A percentile compares a stretch with the other conserved stretches of the same genome.
Evolutionary conservation across 2,888 invertebrate species (phyloP).

Genomic region (Meteorus cinctellus): DNA sequence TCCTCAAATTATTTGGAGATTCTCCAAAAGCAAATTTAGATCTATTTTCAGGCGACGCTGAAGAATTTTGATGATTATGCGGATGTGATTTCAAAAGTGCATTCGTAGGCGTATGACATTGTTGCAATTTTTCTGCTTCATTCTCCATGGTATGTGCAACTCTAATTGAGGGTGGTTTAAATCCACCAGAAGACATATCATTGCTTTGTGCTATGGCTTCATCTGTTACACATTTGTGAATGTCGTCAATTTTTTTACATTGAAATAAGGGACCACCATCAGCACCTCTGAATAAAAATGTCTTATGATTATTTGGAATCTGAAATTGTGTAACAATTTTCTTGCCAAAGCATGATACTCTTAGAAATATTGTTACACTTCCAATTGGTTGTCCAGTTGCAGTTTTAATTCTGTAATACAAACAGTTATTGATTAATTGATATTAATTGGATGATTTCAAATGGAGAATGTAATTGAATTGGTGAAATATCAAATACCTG

Average conservation of each 20-base stretch:
- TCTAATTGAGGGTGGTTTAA: too few species aligned
- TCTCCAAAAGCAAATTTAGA: background rate
- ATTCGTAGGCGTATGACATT: background rate
- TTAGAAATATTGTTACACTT: slow-evolving; percentile 77
- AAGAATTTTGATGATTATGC: background rate
- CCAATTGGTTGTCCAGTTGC: slow-evolving; percentile 76
- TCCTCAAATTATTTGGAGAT: background rate
- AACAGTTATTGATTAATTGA: background rate
- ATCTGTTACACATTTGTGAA: background rate
- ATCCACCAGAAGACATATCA: too few species aligned
- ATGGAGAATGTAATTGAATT: background rate
- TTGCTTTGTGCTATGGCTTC: background rate
- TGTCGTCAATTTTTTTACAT: slow-evolving; percentile 56
- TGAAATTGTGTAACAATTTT: slow-evolving; percentile 81
- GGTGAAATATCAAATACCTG: slow-evolving; percentile 44
- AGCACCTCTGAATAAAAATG: slow-evolving; percentile 66
- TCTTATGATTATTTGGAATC: slow-evolving; percentile 67
- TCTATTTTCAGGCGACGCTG: background rate
- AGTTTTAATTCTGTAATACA: slow-evolving; percentile 72
- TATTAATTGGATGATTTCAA: background rate
- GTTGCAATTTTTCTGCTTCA: background rate
- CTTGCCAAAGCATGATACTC: slow-evolving; percentile 81
- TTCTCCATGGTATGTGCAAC: too few species aligned
- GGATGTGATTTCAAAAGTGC: background rate
- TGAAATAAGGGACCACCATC: slow-evolving; percentile 64